Evolutionary conservation across 2,888 invertebrate species (phyloP).

Genomic region (Lasioglossum oenotherae): DNA sequence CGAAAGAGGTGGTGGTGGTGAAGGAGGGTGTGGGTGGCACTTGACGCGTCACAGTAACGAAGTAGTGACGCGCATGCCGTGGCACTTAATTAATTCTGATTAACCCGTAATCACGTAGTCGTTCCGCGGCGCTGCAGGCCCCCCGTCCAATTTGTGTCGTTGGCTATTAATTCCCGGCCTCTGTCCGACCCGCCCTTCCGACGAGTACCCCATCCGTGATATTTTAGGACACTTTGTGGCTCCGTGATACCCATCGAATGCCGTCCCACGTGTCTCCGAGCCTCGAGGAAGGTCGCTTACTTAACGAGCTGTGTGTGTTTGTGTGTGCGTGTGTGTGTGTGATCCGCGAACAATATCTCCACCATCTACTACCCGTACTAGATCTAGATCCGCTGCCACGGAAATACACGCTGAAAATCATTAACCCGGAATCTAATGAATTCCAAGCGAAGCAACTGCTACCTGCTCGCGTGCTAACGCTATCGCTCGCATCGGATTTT

Average conservation of each 20-base stretch:
- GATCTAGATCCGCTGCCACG: conserved; percentile 2
- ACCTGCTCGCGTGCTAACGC: background rate
- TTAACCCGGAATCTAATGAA: conserved; percentile 4
- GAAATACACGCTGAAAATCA: conserved; percentile 10
- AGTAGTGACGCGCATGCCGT: conserved; percentile 83
- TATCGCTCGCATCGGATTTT: background rate
- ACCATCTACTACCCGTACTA: conserved; percentile 16
- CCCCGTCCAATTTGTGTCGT: conserved; percentile 82
- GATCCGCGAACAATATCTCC: conserved; percentile 34
- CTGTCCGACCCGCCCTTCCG: conserved; percentile 51
- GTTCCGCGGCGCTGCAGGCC: conserved; percentile 77
- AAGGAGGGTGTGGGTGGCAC: conserved; percentile 73
- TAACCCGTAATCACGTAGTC: conserved; percentile 84
- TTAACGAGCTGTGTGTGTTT: conserved; percentile 35
- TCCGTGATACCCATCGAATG: conserved; percentile 51
- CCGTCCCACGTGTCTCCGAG: conserved; percentile 42
- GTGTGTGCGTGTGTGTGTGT: too few species aligned
- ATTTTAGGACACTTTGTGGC: conserved; percentile 68
- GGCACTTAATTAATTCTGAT: conserved; percentile 84
- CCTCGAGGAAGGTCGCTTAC: conserved; percentile 47
- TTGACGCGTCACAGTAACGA: conserved; percentile 84
- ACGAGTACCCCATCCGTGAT: conserved; percentile 56
- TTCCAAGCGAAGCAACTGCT: background rate
- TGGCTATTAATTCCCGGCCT: conserved; percentile 74
- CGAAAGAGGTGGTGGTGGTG: background rate